Percentiles rank a stretch among this genome's conserved stretches.
phyloP scores from a whole-genome alignment of 2,888 invertebrate species.

The Ceraclea dissimilis region DNA sequence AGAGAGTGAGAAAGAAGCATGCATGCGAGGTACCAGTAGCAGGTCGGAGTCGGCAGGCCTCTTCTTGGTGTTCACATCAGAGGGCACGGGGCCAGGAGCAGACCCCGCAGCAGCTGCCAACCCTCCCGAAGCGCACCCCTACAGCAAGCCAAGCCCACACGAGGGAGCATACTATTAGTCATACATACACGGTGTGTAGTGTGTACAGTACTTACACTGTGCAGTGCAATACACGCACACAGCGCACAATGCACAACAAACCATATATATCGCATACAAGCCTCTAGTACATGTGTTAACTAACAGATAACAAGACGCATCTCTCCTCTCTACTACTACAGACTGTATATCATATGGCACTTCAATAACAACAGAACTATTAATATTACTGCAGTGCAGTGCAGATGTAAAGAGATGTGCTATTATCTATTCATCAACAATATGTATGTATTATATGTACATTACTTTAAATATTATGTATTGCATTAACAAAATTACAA shows the following conservation, averaged over 20 bases:
- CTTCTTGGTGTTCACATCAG: conserved; percentile 89
- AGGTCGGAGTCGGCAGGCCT: conserved; percentile 83
- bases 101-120: conserved; percentile 47
- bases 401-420: no score
- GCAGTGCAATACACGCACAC: not conserved
- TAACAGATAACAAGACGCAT: no score
- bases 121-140: conserved; percentile 45
- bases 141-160: conserved; percentile 26
- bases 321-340: no score
- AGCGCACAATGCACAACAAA: not conserved
- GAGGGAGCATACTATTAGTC: conserved; percentile 25
- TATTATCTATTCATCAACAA: no score
- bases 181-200: not conserved
- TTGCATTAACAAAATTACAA: no score
- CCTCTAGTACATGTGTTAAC: not conserved
- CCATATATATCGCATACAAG: not conserved
- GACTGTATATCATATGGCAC: no score
- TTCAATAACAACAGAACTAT: no score
- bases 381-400: no score
- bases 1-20: conserved; percentile 39
- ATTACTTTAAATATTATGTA: no score
- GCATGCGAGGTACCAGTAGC: conserved; percentile 88
- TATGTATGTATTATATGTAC: no score
- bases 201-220: not conserved
- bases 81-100: conserved; percentile 56